Conservation (phyloP, 2,888 invertebrate species). For the Microplitis deprimator region DNA sequence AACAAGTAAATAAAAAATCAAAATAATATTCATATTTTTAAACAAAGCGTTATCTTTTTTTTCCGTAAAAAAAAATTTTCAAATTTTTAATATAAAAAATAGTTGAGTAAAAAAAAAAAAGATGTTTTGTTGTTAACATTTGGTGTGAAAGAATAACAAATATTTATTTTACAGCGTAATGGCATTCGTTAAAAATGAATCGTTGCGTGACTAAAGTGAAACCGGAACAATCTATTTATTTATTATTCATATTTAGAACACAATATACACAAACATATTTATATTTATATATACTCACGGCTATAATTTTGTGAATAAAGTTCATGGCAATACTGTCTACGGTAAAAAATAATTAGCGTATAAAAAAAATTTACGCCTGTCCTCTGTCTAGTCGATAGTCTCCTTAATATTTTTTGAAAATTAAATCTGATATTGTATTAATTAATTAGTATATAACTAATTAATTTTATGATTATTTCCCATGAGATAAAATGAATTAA, state of each 20-base stretch:
- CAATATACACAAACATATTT: not conserved
- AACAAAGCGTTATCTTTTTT: no score
- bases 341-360: not conserved
- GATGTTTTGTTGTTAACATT: not conserved
- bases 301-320: not conserved
- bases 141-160: not conserved
- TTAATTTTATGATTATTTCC: no score
- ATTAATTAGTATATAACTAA: no score
- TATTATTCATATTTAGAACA: not conserved
- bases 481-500: no score
- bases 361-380: not conserved
- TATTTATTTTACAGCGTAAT: not conserved
- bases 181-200: not conserved
- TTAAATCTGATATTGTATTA: no score
- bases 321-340: not conserved
- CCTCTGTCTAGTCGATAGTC: no score
- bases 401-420: no score
- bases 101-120: not conserved
- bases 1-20: not conserved
- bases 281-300: not conserved
- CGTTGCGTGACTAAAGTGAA: conserved; percentile 8
- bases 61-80: not conserved
- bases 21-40: not conserved
- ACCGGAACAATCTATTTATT: not conserved
- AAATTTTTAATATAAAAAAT: not conserved